Conservation (phyloP, 2,888 invertebrate genomes). For the Caenorhabditis becei region DNA sequence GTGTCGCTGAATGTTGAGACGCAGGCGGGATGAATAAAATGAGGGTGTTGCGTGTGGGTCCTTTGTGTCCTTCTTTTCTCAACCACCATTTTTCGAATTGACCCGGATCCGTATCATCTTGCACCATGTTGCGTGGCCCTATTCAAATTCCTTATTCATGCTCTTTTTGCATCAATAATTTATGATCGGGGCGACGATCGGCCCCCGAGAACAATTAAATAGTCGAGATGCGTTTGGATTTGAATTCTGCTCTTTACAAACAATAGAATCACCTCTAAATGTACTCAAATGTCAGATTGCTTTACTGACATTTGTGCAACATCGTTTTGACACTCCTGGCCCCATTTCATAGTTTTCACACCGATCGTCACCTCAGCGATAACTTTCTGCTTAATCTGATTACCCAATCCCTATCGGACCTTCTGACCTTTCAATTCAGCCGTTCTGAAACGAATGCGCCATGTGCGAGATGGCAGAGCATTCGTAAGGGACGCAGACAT, state of each 20-base stretch:
- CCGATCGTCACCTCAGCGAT: neutral
- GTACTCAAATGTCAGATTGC: too few species aligned
- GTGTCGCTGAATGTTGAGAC: neutral
- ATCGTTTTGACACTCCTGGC: too few species aligned
- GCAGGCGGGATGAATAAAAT: slow-evolving; percentile 20
- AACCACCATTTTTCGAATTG: slow-evolving; percentile 37
- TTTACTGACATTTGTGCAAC: too few species aligned
- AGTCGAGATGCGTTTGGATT: slow-evolving; percentile 6
- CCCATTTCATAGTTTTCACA: neutral
- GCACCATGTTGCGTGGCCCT: slow-evolving; percentile 27
- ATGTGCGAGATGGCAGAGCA: slow-evolving; percentile 23
- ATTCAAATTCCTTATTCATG: slow-evolving; percentile 48
- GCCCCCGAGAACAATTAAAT: neutral
- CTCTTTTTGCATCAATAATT: slow-evolving; percentile 58
- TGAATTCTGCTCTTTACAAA: slow-evolving; percentile 14
- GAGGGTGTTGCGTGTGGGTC: slow-evolving; percentile 39
- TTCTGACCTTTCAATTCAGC: neutral
- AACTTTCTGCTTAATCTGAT: neutral
- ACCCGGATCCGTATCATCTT: slow-evolving; percentile 36
- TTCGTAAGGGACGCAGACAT: slow-evolving; percentile 33
- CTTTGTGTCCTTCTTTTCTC: slow-evolving; percentile 14
- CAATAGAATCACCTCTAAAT: too few species aligned
- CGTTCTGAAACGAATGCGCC: slow-evolving; percentile 9
- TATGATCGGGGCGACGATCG: slow-evolving; percentile 16
- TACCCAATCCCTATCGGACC: neutral